Base-by-base conservation (phyloP, 2,113 vertebrate genomes). In the Carettochelys insculpta region DNA sequence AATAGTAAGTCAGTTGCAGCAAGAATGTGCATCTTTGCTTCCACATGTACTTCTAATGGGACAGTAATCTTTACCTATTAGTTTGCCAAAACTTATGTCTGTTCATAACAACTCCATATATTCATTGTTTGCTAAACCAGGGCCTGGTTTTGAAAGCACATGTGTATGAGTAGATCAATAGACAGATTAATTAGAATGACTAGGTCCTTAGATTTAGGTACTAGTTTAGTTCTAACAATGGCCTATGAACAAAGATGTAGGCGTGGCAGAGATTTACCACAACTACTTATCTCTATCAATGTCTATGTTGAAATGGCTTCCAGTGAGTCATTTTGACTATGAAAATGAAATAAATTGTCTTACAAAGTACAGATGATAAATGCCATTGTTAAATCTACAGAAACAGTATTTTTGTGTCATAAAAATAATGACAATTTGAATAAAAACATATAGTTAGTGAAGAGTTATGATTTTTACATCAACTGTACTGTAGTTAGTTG, bases 271-370 rank as follows among this genome's bases (percentile, higher is more conserved):
- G n/a, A n/a, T n/a, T n/a, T n/a, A n/a, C n/a, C n/a, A n/a, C n/a
- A n/a, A n/a, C n/a, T n/a, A n/a, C n/a, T n/a, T n/a, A n/a, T n/a
- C n/a, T 91, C 12, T 68, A 80, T 51, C 2, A 45, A 45, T 43
- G 11, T 73, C 20, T 51, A 1, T 17, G 11, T 45, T 11, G n/a
- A 89, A 85, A 8, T 13, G 27, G 13, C 4, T 77, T 94, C 1
- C 0, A 56, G 8, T 52, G 31, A 81, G 6, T 5, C 2, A 24
- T 31, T 2, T 3, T 50, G 8, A 1, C 6, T 80, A 78, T 45
- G 16, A n/a, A 16, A 50, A 3, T 27, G 52, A 53, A 43, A 38
- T 19, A 58, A 41, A n/a, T 68, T 65, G 17, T 41, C 81, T 50
- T 48, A 68, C 51, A 5, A 38, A 34, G 54, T 82, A 65, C 10